phyloP scores from a whole-genome alignment of 2,888 invertebrate species.

The Biston stratarius region DNA sequence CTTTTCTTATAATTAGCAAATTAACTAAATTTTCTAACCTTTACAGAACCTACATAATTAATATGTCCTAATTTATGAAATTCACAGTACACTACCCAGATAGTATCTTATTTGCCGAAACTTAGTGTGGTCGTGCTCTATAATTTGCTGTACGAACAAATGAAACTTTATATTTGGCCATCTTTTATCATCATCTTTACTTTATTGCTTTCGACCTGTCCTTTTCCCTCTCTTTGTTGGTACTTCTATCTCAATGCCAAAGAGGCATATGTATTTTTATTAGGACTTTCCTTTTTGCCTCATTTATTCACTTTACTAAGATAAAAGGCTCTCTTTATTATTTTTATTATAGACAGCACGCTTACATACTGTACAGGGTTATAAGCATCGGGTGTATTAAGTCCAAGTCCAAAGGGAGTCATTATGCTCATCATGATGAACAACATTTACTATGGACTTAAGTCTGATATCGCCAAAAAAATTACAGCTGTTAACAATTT shows the following conservation, averaged over 20 bases:
- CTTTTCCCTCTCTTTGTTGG: conserved; percentile 13
- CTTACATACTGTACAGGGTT: no score
- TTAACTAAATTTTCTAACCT: no score
- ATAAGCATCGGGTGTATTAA: no score
- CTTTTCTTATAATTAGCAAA: no score
- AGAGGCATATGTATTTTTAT: conserved; percentile 7
- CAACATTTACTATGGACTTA: no score
- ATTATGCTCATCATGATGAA: no score
- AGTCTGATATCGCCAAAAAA: no score
- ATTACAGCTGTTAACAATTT: no score
- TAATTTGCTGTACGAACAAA: conserved; percentile 27
- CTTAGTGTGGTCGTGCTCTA: background rate
- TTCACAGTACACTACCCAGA: background rate
- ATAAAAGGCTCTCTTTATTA: background rate
- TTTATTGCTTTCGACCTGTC: conserved; percentile 33
- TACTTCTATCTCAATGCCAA: conserved; percentile 4
- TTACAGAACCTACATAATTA: no score
- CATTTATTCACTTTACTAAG: conserved; percentile 4
- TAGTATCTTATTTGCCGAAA: conserved; percentile 1
- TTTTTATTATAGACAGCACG: background rate
- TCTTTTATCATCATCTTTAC: conserved; percentile 42
- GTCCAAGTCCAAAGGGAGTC: no score
- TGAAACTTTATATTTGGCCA: conserved; percentile 41
- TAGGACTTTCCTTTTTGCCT: background rate
- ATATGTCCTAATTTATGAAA: background rate